A percentile compares a stretch with the other conserved stretches of the same genome.
These are phyloP conservation scores for Saccostrea glomerata DNA, from an alignment of 1,140 invertebrate species.

Conservation along the genomic window DNA sequence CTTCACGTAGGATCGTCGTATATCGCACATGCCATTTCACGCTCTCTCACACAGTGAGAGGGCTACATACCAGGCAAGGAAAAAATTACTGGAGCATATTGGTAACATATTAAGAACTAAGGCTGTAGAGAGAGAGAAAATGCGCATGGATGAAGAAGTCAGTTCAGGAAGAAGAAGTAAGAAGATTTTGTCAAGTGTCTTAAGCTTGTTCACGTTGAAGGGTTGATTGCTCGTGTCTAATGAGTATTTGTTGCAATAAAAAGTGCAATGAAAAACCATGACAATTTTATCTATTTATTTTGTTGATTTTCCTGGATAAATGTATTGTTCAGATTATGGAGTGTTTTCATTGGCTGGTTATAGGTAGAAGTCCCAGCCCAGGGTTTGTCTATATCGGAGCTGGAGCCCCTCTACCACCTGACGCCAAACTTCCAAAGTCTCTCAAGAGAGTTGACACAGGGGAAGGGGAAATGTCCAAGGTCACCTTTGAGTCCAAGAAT, in stretches of 20 bases:
- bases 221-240: background rate
- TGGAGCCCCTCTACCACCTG: slow-evolving; percentile 71
- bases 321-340: background rate
- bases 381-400: slow-evolving; percentile 76
- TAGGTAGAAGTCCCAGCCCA: slow-evolving; percentile 75
- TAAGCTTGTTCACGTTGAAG: too few species aligned
- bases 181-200: slow-evolving; percentile 20
- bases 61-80: slow-evolving; percentile 76
- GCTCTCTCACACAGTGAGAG: slow-evolving; percentile 76
- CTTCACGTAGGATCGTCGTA: slow-evolving; percentile 72
- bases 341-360: background rate
- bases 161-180: slow-evolving; percentile 71
- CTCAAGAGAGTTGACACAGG: slow-evolving; percentile 55
- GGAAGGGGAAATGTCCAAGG: slow-evolving; percentile 54
- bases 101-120: slow-evolving; percentile 74
- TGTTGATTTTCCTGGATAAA: background rate
- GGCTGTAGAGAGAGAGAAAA: slow-evolving; percentile 72
- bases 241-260: background rate
- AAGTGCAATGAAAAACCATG: background rate
- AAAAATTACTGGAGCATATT: slow-evolving; percentile 74
- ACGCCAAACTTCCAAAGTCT: slow-evolving; percentile 57
- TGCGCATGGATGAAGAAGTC: slow-evolving; percentile 66
- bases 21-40: slow-evolving; percentile 79
- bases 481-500: slow-evolving; percentile 59
- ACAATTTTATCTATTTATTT: background rate